These are phyloP conservation scores for Aphis craccivora DNA, from an alignment of 1,140 invertebrate species.

Conservation along the genomic window DNA sequence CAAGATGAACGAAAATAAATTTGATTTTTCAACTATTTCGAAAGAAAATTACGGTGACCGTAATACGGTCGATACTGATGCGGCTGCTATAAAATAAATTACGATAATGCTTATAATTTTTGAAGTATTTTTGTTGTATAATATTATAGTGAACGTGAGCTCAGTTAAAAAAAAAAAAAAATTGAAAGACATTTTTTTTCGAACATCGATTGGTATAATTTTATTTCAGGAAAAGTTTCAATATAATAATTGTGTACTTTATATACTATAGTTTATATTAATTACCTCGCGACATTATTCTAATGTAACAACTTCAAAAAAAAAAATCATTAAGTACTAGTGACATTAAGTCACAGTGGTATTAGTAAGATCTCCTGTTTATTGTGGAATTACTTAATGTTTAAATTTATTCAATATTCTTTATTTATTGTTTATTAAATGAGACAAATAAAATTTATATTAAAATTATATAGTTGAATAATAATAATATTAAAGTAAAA, in stretches of 20 bases:
- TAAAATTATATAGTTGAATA: not conserved
- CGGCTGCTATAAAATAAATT: not conserved
- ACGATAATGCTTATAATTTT: not conserved
- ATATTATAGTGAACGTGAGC: too few species aligned
- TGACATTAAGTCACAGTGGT: too few species aligned
- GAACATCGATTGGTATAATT: too few species aligned
- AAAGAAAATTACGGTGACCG: conserved; percentile 4
- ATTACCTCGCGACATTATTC: too few species aligned
- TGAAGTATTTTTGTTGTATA: too few species aligned
- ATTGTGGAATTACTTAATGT: not conserved
- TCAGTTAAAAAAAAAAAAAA: too few species aligned
- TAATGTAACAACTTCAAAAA: too few species aligned
- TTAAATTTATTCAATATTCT: not conserved
- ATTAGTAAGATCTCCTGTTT: not conserved
- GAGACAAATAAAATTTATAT: not conserved
- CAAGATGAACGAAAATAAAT: not conserved
- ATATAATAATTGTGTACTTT: too few species aligned
- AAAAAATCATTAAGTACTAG: too few species aligned
- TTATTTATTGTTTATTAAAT: not conserved
- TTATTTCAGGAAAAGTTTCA: too few species aligned
- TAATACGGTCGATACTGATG: not conserved
- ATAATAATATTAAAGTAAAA: not conserved
- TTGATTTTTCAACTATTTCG: not conserved
- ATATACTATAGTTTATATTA: too few species aligned
- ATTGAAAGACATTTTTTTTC: too few species aligned